phyloP scores from a whole-genome alignment of 2,797 vertebrate species.

The Neosilurus mollespiculum region DNA sequence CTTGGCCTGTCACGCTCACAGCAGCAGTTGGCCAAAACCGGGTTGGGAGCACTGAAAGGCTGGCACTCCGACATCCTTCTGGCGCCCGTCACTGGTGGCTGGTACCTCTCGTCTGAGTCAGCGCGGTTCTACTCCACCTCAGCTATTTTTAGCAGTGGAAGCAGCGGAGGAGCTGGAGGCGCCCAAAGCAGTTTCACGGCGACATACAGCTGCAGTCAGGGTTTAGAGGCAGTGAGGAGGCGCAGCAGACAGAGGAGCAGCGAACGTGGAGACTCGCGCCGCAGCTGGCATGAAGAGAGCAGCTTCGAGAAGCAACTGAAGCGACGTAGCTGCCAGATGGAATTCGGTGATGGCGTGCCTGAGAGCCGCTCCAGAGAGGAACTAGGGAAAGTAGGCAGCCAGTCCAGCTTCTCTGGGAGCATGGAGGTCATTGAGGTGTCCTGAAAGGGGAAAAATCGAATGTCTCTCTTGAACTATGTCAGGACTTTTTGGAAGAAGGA shows the following conservation, averaged over 20 bases:
- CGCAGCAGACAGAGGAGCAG: constrained; percentile 79
- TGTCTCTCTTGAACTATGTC: not conserved
- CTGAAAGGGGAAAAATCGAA: constrained; percentile 66
- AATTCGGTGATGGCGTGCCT: constrained; percentile 83
- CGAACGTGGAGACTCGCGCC: constrained; percentile 81
- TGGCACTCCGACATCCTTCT: constrained; percentile 94
- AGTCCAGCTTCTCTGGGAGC: constrained; percentile 91
- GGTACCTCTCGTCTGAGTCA: constrained; percentile 86
- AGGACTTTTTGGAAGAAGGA: constrained; percentile 3
- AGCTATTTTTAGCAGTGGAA: constrained; percentile 68
- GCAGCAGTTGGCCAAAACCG: constrained; percentile 81
- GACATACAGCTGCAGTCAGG: constrained; percentile 80
- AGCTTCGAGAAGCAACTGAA: constrained; percentile 97
- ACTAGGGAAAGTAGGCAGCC: constrained; percentile 79
- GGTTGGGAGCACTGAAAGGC: constrained; percentile 79
- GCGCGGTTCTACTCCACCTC: constrained; percentile 86
- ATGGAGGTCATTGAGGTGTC: constrained; percentile 97
- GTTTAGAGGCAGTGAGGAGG: constrained; percentile 79
- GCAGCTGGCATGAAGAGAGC: constrained; percentile 97
- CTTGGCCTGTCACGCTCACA: constrained; percentile 85
- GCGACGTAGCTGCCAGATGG: constrained; percentile 95
- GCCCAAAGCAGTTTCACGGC: constrained; percentile 49
- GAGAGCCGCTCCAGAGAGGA: constrained; percentile 85
- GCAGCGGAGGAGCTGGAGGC: constrained; percentile 49
- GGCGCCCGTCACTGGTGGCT: constrained; percentile 77